A percentile compares a stretch with the other conserved stretches of the same genome.
These are phyloP conservation scores for Apteryx owenii DNA, from an alignment of 2,113 vertebrate genomes.

Conservation along the genomic window DNA sequence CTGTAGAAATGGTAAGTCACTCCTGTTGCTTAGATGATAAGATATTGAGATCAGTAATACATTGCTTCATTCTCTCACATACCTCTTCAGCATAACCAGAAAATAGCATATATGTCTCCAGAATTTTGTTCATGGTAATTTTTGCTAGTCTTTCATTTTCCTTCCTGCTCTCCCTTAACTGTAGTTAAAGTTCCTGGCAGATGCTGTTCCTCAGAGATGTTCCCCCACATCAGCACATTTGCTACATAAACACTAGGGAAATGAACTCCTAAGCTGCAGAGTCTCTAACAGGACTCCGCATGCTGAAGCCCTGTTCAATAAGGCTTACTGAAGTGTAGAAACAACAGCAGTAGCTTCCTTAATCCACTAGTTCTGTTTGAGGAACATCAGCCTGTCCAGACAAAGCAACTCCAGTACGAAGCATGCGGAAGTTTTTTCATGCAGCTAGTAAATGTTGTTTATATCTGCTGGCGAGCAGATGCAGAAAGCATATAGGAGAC, in stretches of 20 bases:
- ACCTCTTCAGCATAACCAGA: not conserved
- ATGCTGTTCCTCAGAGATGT: not conserved
- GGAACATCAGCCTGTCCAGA: not conserved
- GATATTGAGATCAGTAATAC: not conserved
- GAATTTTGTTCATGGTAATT: not conserved
- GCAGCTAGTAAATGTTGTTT: not conserved
- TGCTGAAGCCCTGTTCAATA: not conserved
- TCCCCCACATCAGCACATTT: slow-evolving; percentile 29
- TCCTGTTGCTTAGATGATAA: not conserved
- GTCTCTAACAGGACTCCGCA: not conserved
- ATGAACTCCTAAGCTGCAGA: not conserved
- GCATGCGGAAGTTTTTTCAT: not conserved
- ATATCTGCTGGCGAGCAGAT: not conserved
- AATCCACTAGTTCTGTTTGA: not conserved
- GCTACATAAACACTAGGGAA: slow-evolving; percentile 8
- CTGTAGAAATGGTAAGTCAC: slow-evolving; percentile 91
- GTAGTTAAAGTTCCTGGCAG: slow-evolving; percentile 17
- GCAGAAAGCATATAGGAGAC: not conserved
- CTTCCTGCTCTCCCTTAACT: slow-evolving; percentile 11
- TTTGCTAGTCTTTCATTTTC: not conserved
- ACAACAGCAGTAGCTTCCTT: not conserved
- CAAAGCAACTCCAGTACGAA: not conserved
- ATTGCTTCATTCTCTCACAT: not conserved
- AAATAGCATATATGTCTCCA: not conserved
- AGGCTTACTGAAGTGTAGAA: not conserved